phyloP scores from a whole-genome alignment of 35 echinoderm and acorn worm genomes.

The Heliocidaris tuberculata region DNA sequence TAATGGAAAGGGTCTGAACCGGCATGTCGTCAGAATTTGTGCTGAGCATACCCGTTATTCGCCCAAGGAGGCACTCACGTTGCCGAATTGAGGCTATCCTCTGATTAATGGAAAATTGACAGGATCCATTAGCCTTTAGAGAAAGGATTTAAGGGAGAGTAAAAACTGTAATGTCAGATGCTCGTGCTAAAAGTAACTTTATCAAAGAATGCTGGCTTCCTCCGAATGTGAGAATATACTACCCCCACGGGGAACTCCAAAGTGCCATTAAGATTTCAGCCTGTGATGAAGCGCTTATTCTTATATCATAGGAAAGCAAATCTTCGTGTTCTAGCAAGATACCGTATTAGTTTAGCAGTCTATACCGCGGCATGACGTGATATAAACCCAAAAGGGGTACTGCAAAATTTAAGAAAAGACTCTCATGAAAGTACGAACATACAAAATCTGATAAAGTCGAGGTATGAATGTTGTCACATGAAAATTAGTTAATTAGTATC shows the following conservation, averaged over 20 bases:
- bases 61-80: slow-evolving; percentile 23
- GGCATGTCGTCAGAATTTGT: neutral
- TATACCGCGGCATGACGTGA: neutral
- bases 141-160: neutral
- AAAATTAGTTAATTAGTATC: too few species aligned
- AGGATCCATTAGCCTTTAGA: slow-evolving; percentile 23
- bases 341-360: slow-evolving; percentile 16
- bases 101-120: slow-evolving; percentile 37
- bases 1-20: neutral
- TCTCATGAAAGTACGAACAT: too few species aligned
- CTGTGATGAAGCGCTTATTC: neutral
- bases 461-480: too few species aligned
- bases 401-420: too few species aligned
- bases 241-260: neutral
- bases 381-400: neutral
- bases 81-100: slow-evolving; percentile 22
- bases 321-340: slow-evolving; percentile 1
- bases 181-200: slow-evolving; percentile 6
- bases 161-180: slow-evolving; percentile 18
- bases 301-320: slow-evolving; percentile 4
- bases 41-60: neutral
- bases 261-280: slow-evolving; percentile 16
- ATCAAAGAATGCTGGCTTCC: slow-evolving; percentile 3
- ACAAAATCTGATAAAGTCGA: too few species aligned
- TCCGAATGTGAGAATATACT: neutral